Conservation (phyloP, 1,140 invertebrate genomes). For the Bombyx mandarina region DNA sequence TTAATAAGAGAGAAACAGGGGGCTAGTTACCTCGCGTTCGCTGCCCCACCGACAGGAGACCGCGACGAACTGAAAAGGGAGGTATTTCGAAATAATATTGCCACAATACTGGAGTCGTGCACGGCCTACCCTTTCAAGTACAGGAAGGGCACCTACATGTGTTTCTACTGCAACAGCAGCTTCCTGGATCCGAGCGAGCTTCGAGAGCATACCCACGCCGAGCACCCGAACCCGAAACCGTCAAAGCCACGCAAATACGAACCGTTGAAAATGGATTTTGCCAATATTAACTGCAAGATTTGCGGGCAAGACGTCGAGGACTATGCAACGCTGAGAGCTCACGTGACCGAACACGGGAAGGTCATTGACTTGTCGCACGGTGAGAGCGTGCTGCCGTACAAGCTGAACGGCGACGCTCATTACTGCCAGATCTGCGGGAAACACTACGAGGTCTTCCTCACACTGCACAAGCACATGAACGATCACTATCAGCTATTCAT, state of each 20-base stretch:
- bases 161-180: slow-evolving; percentile 50
- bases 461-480: slow-evolving; percentile 61
- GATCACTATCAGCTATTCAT: slow-evolving; percentile 61
- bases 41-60: slow-evolving; percentile 13
- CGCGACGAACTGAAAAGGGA: slow-evolving; percentile 31
- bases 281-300: slow-evolving; percentile 36
- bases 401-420: slow-evolving; percentile 44
- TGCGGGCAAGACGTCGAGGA: slow-evolving; percentile 36
- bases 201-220: slow-evolving; percentile 36
- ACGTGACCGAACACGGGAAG: slow-evolving; percentile 47
- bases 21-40: slow-evolving; percentile 10
- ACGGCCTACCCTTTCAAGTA: slow-evolving; percentile 60
- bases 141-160: slow-evolving; percentile 51
- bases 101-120: slow-evolving; percentile 40
- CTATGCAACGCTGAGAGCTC: slow-evolving; percentile 38
- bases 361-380: slow-evolving; percentile 38
- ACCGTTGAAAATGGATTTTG: slow-evolving; percentile 58
- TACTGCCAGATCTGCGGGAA: slow-evolving; percentile 50
- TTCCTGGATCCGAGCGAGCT: slow-evolving; percentile 54
- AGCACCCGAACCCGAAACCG: slow-evolving; percentile 29
- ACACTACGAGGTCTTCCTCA: slow-evolving; percentile 62
- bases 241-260: slow-evolving; percentile 53
- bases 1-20: not conserved
- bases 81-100: slow-evolving; percentile 51
- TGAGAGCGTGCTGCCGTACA: slow-evolving; percentile 53